Evolutionary conservation across 2,888 invertebrate genomes (phyloP).

Genomic region (Mesorhabditis sp.): DNA sequence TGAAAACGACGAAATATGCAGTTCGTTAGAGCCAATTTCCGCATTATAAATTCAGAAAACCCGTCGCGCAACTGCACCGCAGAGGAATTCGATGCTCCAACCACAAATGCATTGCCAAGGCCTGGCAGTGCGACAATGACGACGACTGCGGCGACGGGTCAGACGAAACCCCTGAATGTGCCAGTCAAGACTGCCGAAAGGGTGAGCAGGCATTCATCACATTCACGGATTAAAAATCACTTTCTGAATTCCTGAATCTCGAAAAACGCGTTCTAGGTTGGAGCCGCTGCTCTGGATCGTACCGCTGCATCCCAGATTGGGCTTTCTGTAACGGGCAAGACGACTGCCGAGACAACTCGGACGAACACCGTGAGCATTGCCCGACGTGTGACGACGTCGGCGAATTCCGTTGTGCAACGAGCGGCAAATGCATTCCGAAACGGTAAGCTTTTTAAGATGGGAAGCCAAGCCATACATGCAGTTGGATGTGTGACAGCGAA

Average conservation of each 20-base stretch:
- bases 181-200: constrained; percentile 83
- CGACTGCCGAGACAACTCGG: constrained; percentile 80
- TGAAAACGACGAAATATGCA: constrained; percentile 74
- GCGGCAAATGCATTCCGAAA: constrained; percentile 70
- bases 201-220: constrained; percentile 65
- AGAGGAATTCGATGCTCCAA: constrained; percentile 89
- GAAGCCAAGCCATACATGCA: background rate
- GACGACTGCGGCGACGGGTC: constrained; percentile 94
- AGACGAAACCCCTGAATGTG: constrained; percentile 89
- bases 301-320: constrained; percentile 80
- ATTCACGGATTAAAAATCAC: too few relatives aligned
- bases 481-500: constrained; percentile 63
- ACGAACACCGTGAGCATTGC: constrained; percentile 67
- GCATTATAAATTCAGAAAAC: constrained; percentile 27
- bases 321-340: constrained; percentile 96
- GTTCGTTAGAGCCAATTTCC: background rate
- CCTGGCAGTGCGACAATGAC: constrained; percentile 68
- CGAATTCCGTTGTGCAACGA: constrained; percentile 77
- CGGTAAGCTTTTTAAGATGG: constrained; percentile 66
- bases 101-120: constrained; percentile 85
- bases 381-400: constrained; percentile 80
- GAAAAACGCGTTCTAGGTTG: constrained; percentile 19
- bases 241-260: too few relatives aligned
- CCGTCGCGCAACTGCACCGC: constrained; percentile 74
- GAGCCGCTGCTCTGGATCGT: constrained; percentile 74